Evolutionary conservation across 2,888 invertebrate genomes (phyloP), one percentile per base, ranked within the genome.

Genomic region (Orthosia incerta): DNA sequence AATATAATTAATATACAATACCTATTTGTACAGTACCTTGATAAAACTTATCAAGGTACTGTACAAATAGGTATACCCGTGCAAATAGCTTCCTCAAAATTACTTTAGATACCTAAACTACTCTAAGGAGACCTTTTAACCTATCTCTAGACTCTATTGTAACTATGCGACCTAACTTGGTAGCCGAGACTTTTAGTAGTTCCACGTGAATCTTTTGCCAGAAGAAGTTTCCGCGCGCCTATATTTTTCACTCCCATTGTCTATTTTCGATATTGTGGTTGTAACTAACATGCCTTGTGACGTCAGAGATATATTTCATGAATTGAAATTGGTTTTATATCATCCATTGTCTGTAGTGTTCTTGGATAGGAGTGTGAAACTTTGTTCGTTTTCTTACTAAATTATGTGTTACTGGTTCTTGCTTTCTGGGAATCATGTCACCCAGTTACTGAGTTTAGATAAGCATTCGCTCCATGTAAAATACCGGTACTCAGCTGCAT

Each of bases 241-340:
- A 74, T 62, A 68, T 45, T 20, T 59, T 53, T 51, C 46, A 59
- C 31, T 53, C 13, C n/a, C 45, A 53, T 79, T 68, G 74, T 68
- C 51, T 57, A 71, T 83, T 80, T 71, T 50, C 23, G 51, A 18
- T 56, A 50, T 46, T 18, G 50, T 53, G 7, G 51, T 39, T 53
- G 31, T 18, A 15, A 57, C 57, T 46, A 67, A 62, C 63, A 61
- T 50, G 60, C 31, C 65, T 74, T 71, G 31, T 63, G 39, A 31
- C n/a, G 2, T 57, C 57, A 48, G n/a, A 31, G 64, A 20, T 67
- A 26, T 69, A 63, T 64, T 64, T 67, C 15, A 50, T 15, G 55
- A 20, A 46, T 2, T 75, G 59, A 76, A 70, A 63, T 76, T 66
- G 46, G 46, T 39, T 56, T 65, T 59, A 48, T 39, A 46, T 51